Evolutionary conservation across 2,888 invertebrate genomes (phyloP).

Genomic region (Cremastobaeus sp.): DNA sequence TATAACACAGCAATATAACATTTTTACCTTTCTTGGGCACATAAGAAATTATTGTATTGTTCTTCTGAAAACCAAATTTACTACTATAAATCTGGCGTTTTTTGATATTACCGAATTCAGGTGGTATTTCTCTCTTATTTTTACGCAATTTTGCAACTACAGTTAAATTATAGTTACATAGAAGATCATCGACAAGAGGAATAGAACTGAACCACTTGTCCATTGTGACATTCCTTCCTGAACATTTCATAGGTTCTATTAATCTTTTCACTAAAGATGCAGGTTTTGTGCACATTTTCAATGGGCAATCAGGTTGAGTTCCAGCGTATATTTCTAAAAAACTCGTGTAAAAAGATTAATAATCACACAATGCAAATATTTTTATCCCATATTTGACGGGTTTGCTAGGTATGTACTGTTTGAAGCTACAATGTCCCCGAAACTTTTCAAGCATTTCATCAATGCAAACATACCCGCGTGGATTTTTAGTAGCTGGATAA

Average conservation of each 20-base stretch:
- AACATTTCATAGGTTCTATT: constrained; percentile 58
- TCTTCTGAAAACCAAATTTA: constrained; percentile 18
- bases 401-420: constrained; percentile 2
- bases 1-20: no score
- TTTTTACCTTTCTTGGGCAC: constrained; percentile 68
- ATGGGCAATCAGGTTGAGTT: constrained; percentile 66
- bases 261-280: constrained; percentile 64
- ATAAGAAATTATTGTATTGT: constrained; percentile 62
- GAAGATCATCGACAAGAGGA: constrained; percentile 63
- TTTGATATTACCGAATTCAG: constrained; percentile 29
- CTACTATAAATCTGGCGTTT: constrained; percentile 14
- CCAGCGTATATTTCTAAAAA: constrained; percentile 67
- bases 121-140: constrained; percentile 59
- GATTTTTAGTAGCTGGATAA: no score
- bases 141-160: constrained; percentile 59
- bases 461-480: no score
- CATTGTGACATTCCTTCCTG: constrained; percentile 64
- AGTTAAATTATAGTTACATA: constrained; percentile 44
- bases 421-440: constrained; percentile 13
- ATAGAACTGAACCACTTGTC: constrained; percentile 68
- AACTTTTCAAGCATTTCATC: no score
- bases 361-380: constrained; percentile 20
- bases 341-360: constrained; percentile 35
- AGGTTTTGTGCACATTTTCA: constrained; percentile 63
- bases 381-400: constrained; percentile 42